Percentiles rank a stretch among this genome's conserved stretches.
phyloP scores from a whole-genome alignment of 2,797 vertebrate species.

The Melanotaenia pygmaea region DNA sequence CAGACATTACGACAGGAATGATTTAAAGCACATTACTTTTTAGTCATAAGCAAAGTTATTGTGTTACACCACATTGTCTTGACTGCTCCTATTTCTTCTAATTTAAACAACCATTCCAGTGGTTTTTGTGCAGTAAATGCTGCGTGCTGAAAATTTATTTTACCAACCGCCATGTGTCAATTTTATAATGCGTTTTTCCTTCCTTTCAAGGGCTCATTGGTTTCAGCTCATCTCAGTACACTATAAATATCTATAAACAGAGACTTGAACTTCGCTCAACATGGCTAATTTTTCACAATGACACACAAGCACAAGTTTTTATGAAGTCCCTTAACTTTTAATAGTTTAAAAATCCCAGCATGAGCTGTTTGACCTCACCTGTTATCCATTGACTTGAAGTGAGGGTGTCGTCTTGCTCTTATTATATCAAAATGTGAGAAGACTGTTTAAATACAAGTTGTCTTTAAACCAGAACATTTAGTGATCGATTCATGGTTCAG shows the following conservation, averaged over 20 bases:
- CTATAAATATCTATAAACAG: background rate
- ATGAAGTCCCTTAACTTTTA: background rate
- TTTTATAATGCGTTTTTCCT: constrained; percentile 5
- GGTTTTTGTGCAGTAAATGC: constrained; percentile 10
- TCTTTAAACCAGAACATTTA: no score
- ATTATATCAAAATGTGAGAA: background rate
- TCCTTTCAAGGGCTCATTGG: background rate
- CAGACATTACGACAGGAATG: constrained; percentile 59
- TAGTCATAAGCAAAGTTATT: constrained; percentile 16
- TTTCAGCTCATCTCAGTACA: constrained; percentile 4
- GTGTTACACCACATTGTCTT: constrained; percentile 34
- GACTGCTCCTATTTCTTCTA: constrained; percentile 14
- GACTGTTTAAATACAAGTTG: background rate
- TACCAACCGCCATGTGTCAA: constrained; percentile 5
- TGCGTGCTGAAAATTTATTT: constrained; percentile 7
- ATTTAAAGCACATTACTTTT: constrained; percentile 25
- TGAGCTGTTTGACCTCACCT: background rate
- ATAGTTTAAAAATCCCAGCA: background rate
- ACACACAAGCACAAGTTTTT: background rate
- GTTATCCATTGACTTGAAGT: background rate
- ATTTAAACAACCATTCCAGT: constrained; percentile 18
- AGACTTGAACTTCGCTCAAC: background rate
- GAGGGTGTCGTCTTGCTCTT: no score
- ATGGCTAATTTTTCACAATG: background rate
- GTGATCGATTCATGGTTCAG: no score